Conservation (phyloP, 2,797 vertebrate genomes). For the Bradypus variegatus region DNA sequence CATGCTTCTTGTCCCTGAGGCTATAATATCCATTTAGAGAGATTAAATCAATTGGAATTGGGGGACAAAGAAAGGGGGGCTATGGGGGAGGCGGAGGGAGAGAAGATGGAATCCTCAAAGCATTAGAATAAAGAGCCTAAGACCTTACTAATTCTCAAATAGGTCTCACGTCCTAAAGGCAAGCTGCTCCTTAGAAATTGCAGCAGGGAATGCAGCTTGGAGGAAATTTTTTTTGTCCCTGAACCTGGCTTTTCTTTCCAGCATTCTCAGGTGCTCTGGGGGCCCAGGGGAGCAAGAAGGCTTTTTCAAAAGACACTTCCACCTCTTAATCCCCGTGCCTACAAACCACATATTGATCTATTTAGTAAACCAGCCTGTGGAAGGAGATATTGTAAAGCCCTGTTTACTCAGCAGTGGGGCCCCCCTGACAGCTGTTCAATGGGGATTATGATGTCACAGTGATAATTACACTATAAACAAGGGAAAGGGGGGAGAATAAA, state of each 20-base stretch:
- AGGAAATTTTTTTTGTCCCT: rapidly evolving
- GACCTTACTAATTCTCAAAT: slow-evolving; percentile 50
- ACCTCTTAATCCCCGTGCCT: slow-evolving; percentile 66
- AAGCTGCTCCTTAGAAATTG: slow-evolving; percentile 39
- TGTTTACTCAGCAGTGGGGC: slow-evolving; percentile 67
- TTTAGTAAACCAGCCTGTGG: slow-evolving; percentile 68
- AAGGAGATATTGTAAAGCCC: slow-evolving; percentile 61
- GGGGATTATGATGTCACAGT: slow-evolving; percentile 72
- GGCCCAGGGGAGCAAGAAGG: slow-evolving; percentile 54
- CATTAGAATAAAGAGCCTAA: slow-evolving; percentile 46
- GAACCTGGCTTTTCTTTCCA: slow-evolving; percentile 59
- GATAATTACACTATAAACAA: slow-evolving; percentile 70
- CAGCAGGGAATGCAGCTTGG: slow-evolving; percentile 38
- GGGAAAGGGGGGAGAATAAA: slow-evolving; percentile 62
- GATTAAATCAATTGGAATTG: slow-evolving; percentile 40
- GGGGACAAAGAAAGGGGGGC: neutral
- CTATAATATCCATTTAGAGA: slow-evolving; percentile 59
- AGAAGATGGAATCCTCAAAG: slow-evolving; percentile 44
- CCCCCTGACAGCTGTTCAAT: slow-evolving; percentile 66
- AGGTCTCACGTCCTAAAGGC: slow-evolving; percentile 47
- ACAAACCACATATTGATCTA: slow-evolving; percentile 72
- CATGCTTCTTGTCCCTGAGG: slow-evolving; percentile 35
- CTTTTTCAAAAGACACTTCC: slow-evolving; percentile 71
- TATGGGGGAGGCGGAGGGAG: neutral
- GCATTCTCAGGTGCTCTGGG: slow-evolving; percentile 67